Evolutionary conservation across 1,140 invertebrate species (phyloP).

Genomic region (Linepithema humile): DNA sequence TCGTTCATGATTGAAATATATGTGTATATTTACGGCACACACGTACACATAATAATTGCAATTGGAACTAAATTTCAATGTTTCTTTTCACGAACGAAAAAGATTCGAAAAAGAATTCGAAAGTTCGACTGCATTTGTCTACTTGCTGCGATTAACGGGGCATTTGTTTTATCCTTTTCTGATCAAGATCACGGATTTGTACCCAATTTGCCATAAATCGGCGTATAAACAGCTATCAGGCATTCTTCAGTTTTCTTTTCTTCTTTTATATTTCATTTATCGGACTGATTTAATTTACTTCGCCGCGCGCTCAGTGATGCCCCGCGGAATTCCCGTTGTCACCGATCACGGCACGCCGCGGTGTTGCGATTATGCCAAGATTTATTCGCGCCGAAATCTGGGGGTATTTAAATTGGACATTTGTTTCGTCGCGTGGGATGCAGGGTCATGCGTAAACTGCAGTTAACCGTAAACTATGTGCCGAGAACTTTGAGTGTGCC

Average conservation of each 20-base stretch:
- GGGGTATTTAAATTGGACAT: constrained; percentile 27
- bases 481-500: constrained; percentile 52
- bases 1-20: too few relatives aligned
- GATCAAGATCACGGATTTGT: background rate
- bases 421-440: constrained; percentile 26
- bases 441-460: constrained; percentile 11
- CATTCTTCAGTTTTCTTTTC: background rate
- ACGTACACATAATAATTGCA: too few relatives aligned
- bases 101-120: too few relatives aligned
- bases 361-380: background rate
- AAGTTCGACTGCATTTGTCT: background rate
- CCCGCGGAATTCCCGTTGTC: background rate
- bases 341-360: too few relatives aligned
- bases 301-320: too few relatives aligned
- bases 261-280: background rate
- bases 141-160: background rate
- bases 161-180: background rate
- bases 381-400: constrained; percentile 30
- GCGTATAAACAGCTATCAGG: background rate
- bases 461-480: constrained; percentile 45
- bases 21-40: too few relatives aligned
- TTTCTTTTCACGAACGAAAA: too few relatives aligned
- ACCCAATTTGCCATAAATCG: background rate
- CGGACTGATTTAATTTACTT: constrained; percentile 18
- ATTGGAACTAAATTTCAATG: too few relatives aligned